A percentile compares a stretch with the other conserved stretches of the same genome.
phyloP scores from a whole-genome alignment of 2,113 vertebrate genomes.

The Gavia stellata region DNA sequence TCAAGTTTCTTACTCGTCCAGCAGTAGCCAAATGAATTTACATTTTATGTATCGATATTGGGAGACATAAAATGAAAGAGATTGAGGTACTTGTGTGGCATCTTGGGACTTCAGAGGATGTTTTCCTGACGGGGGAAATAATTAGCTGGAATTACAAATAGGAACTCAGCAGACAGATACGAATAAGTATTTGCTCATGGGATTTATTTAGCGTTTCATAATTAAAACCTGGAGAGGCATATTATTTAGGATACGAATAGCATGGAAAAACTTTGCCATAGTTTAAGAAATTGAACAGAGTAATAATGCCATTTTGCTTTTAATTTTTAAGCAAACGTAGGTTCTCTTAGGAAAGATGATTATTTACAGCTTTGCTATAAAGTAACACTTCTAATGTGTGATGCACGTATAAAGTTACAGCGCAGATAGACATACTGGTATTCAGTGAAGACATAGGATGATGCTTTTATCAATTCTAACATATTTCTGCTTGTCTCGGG shows the following conservation, averaged over 20 bases:
- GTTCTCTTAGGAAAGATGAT: background rate
- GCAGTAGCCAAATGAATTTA: constrained; percentile 13
- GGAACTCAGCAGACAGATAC: constrained; percentile 22
- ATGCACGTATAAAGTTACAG: background rate
- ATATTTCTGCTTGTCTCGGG: background rate
- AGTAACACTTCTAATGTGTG: background rate
- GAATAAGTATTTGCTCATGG: background rate
- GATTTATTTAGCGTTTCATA: constrained; percentile 11
- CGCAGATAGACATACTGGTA: background rate
- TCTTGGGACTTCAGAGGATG: constrained; percentile 15
- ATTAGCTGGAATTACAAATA: constrained; percentile 55
- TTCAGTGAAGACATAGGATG: background rate
- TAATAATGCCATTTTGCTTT: background rate
- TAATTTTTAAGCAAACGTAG: background rate
- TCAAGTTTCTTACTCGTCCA: constrained; percentile 42
- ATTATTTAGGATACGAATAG: constrained; percentile 11
- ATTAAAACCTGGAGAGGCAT: constrained; percentile 45
- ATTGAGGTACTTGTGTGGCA: background rate
- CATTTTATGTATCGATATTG: background rate
- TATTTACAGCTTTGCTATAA: background rate
- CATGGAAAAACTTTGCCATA: background rate
- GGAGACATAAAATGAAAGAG: background rate
- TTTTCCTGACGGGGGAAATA: constrained; percentile 60
- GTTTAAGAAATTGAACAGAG: background rate
- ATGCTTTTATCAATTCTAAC: background rate